phyloP scores from a whole-genome alignment of 2,113 vertebrate genomes.

The Protomyctophum bolini region DNA sequence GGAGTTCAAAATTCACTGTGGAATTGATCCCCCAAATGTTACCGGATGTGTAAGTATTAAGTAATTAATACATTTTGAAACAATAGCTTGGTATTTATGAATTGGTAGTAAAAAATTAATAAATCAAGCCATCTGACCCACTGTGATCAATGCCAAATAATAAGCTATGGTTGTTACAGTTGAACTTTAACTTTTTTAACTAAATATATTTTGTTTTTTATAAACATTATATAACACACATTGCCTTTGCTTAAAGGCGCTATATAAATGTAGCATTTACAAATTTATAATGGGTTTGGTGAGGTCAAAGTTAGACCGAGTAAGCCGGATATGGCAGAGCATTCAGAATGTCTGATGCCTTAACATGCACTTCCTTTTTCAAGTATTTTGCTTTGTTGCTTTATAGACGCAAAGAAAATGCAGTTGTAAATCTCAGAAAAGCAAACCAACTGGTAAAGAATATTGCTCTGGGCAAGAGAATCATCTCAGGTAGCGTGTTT shows the following conservation, averaged over 20 bases:
- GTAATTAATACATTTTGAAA: too few relatives aligned
- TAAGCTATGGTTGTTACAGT: too few relatives aligned
- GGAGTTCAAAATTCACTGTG: slow-evolving; percentile 77
- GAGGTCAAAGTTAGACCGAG: neutral
- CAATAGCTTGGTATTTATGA: too few relatives aligned
- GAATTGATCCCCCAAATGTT: slow-evolving; percentile 88
- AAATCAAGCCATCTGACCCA: too few relatives aligned
- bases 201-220: too few relatives aligned
- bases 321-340: neutral
- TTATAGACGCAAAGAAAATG: slow-evolving; percentile 84
- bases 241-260: too few relatives aligned
- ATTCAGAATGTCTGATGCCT: neutral
- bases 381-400: slow-evolving; percentile 3
- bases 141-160: too few relatives aligned
- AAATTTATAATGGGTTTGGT: neutral
- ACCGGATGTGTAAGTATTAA: slow-evolving; percentile 87
- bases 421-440: slow-evolving; percentile 56
- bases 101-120: too few relatives aligned
- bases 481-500: too few relatives aligned
- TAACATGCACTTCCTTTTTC: neutral
- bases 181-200: too few relatives aligned
- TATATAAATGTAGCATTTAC: too few relatives aligned
- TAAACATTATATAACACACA: too few relatives aligned
- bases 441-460: slow-evolving; percentile 75
- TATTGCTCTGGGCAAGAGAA: slow-evolving; percentile 72